Conservation (phyloP, 2,888 invertebrate species). For the Cacoxenus indagator region DNA sequence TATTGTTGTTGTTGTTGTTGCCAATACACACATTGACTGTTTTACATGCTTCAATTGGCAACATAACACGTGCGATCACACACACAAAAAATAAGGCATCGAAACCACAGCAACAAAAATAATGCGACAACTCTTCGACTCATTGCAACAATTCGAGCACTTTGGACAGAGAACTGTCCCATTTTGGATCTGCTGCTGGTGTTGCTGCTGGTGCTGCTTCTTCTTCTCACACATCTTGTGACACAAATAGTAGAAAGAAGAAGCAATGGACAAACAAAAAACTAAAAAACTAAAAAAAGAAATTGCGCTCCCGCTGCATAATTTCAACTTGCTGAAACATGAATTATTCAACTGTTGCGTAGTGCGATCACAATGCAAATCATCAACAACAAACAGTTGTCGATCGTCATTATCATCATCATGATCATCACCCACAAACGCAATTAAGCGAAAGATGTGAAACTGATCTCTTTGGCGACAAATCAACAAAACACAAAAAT, state of each 20-base stretch:
- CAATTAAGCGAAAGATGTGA: neutral
- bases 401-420: neutral
- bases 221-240: no score
- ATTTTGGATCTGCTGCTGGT: no score
- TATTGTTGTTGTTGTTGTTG: slow-evolving; percentile 14
- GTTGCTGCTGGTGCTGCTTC: no score
- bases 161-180: neutral
- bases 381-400: neutral
- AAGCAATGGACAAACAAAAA: neutral
- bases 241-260: neutral
- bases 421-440: neutral
- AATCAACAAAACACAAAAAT: neutral
- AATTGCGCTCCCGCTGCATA: neutral
- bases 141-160: neutral
- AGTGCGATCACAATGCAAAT: neutral
- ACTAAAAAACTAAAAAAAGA: neutral
- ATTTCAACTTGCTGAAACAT: slow-evolving; percentile 2
- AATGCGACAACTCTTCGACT: slow-evolving; percentile 15
- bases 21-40: slow-evolving; percentile 11
- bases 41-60: slow-evolving; percentile 35
- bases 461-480: neutral
- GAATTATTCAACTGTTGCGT: slow-evolving; percentile 17
- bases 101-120: no score
- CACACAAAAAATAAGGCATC: no score
- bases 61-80: slow-evolving; percentile 34